Base-by-base conservation (phyloP, 2,888 invertebrate genomes). In the Oscheius onirici region DNA sequence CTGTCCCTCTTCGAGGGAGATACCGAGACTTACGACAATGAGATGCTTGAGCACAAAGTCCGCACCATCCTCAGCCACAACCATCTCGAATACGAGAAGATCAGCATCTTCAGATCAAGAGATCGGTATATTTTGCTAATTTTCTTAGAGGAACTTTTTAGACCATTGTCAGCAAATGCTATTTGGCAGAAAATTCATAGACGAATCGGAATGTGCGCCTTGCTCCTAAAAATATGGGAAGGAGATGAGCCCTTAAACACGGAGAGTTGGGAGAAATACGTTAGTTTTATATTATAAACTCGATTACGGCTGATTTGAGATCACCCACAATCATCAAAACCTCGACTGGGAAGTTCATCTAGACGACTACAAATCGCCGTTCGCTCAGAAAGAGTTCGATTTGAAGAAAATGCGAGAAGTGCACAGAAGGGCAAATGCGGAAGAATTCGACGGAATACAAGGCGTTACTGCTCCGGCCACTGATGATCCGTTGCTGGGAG, bases 71-170 rank as follows among this genome's bases (percentile, higher is more conserved):
- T 34, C 34, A 6, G 5, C 5, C 5, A 3, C 34, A 58, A 58
- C 20, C 20, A 1, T n/a, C 5, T 58, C 6, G 22, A 58, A 0
- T 22, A 40, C 41, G 17, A 41, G 8, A 40, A 20, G 13, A 43
- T 58, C 13, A 17, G 1, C 1, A 3, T 34, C 8, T 34, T 34
- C 34, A 3, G 34, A 34, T 6, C 34, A 6, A 3, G 34, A 8
- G 34, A 34, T 6, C 3, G 34, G 34, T 34, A 34, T 34, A 8
- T 34, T 34, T 34, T 3, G 34, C 34, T 34, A 3, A 34, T 34
- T 41, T 58, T 40, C n/a, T 41, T 13, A 26, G 57, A 34, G 15
- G 57, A n/a, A 57, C 57, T 3, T 55, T 55, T 26, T 26, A 55
- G 58, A 40, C 6, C 58, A 3, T 2, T 20, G 41, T 2, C 15